Base-by-base conservation (phyloP, 2,888 invertebrate genomes). In the Anarsia innoxiella region DNA sequence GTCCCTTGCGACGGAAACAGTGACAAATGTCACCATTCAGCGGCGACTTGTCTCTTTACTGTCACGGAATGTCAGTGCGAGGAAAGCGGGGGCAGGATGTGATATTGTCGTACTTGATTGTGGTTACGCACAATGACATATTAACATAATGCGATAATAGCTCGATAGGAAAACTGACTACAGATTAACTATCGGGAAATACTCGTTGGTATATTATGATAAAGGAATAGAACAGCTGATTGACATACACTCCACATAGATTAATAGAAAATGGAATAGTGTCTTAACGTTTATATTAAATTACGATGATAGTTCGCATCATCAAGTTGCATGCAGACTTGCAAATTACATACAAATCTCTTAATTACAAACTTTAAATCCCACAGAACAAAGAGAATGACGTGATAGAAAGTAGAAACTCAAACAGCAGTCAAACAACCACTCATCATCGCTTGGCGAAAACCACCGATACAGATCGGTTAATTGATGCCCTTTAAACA, bases 401-500 rank as follows among this genome's bases (percentile, higher is more conserved):
- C 56, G 56, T 48, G 45, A 49, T 55, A 58, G 55, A 56, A 59
- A 66, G 58, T 46, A 45, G 49, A 48, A 47, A 49, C 41, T 41
- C 42, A 38, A 32, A 39, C 42, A 56, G 53, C 55, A 57, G 37
- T 49, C 45, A 44, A 53, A 48, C 44, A 50, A 46, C 50, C 49
- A 44, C 48, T 53, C 48, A 56, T 57, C 56, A 58, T 50, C 19
- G 19, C 8, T 8, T 5, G 25, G 46, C 31, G 16, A 25, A 26
- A 25, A 16, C 32, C 26, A 13, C 49, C 55, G 65, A 70, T 63
- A 59, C 51, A 50, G 56, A 68, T 68, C 67, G 56, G 49, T 60
- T 70, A 72, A 74, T 70, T 73, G 64, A 64, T 61, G 65, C 65
- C 65, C 66, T 72, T 72, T 62, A 64, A 63, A 62, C 58, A 64